Base-by-base conservation (phyloP, 2,113 vertebrate species). In the Pelecanus crispus region DNA sequence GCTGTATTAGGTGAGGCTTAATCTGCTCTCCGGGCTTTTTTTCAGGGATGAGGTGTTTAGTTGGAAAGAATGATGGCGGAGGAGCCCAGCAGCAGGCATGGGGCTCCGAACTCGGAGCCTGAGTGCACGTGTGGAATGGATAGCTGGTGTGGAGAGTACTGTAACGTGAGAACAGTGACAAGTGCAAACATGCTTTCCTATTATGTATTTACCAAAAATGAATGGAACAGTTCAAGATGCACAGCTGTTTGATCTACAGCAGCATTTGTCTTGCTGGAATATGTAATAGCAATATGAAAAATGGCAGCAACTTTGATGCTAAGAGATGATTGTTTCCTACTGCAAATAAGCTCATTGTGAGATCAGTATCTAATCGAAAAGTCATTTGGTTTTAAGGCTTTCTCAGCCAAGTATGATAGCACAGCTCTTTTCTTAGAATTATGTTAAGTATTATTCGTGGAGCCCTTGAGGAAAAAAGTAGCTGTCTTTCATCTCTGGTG, bases 141-240 rank as follows among this genome's bases (percentile, higher is more conserved):
- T n/a, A 18, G 53, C 66, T 56, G 66, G 17, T 49, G 32, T 16
- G 17, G 7, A 22, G 40, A 38, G 70, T 7, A 2, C 65, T 14
- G 71, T 31, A 79, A 82, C 0, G 1, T 58, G 83, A 73, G 61
- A 67, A 7, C n/a, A 61, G 42, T 17, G 61, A 28, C 81, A 62
- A 26, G 32, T 49, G 68, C 11, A 16, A 14, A 22, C 55, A 14
- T 0, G 4, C 34, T 56, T 44, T 62, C 47, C 92, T 67, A 0
- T 28, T 19, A 7, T 0, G 13, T 13, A 10, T 55, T n/a, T 50
- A n/a, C 40, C 22, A 28, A 7, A 42, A 62, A 74, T n/a, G 4
- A 49, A 44, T 18, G 44, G 56, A 42, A 26, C 22, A 25, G 40
- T 31, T 44, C 4, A 16, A 34, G 58, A 42, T 38, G n/a, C 52